Percentiles rank a stretch among this genome's conserved stretches.
Evolutionary conservation across 2,113 vertebrate species (phyloP).

Genomic region (Amazona guildingii): DNA sequence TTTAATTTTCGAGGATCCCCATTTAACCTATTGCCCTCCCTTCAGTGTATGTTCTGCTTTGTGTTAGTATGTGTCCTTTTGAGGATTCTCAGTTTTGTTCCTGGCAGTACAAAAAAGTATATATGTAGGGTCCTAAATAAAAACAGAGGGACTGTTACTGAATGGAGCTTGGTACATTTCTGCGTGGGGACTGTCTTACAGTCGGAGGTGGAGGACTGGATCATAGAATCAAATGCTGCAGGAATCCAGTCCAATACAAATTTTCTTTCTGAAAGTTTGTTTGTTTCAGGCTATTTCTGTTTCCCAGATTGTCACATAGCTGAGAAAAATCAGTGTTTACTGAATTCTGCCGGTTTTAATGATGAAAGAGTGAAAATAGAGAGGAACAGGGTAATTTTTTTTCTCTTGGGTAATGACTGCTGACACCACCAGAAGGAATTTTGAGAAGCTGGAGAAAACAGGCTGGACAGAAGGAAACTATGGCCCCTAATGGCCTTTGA

Average conservation of each 20-base stretch:
- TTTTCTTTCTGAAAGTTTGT: not conserved
- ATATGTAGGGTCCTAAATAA: not conserved
- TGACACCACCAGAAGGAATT: not conserved
- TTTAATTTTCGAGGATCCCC: not conserved
- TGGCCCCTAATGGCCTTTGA: not conserved
- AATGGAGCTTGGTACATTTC: not conserved
- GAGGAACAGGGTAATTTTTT: not conserved
- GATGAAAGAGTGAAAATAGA: not conserved
- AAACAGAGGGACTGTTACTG: not conserved
- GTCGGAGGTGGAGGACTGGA: not conserved
- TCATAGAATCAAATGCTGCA: not conserved
- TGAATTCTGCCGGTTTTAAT: not conserved
- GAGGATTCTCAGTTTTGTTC: not conserved
- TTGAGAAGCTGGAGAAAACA: not conserved
- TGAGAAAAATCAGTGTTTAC: not conserved
- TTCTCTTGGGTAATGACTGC: not conserved
- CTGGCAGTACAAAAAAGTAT: not conserved
- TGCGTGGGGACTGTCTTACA: not conserved
- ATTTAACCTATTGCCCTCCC: not conserved
- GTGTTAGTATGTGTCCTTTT: not conserved
- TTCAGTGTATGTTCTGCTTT: not conserved
- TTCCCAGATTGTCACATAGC: not conserved
- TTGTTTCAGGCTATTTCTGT: not conserved
- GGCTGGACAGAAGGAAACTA: not conserved
- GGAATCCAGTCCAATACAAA: not conserved